These are phyloP conservation scores for Adelges cooleyi DNA, from an alignment of 1,140 invertebrate genomes.

Conservation along the genomic window DNA sequence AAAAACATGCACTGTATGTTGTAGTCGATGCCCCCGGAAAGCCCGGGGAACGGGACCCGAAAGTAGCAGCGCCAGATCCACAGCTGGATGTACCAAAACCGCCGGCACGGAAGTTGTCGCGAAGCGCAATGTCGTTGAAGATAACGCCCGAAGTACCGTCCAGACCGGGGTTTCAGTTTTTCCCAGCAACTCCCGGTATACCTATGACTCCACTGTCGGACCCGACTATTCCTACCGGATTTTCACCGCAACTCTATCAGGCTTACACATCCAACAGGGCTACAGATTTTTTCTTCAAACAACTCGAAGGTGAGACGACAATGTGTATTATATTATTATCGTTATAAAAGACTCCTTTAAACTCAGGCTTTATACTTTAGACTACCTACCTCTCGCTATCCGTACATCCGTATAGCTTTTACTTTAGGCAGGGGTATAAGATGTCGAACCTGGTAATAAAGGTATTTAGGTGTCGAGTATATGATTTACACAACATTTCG, in stretches of 20 bases:
- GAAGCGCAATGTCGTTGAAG: slow-evolving; percentile 16
- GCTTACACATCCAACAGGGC: slow-evolving; percentile 50
- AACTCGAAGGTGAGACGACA: slow-evolving; percentile 52
- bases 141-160: background rate
- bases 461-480: too few species aligned
- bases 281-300: slow-evolving; percentile 60
- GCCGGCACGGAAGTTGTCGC: background rate
- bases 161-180: slow-evolving; percentile 23
- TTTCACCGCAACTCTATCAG: slow-evolving; percentile 42
- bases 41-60: too few species aligned
- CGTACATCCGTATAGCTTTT: too few species aligned
- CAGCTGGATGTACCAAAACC: slow-evolving; percentile 17
- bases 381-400: too few species aligned
- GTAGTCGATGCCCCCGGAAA: too few species aligned
- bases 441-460: too few species aligned
- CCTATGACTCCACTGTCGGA: slow-evolving; percentile 36
- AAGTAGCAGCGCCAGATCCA: background rate
- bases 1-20: too few species aligned
- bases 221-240: slow-evolving; percentile 38
- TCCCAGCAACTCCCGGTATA: slow-evolving; percentile 13
- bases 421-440: too few species aligned
- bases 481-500: too few species aligned
- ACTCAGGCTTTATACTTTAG: too few species aligned
- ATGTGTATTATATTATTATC: too few species aligned
- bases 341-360: too few species aligned